Base-by-base conservation (phyloP, 2,113 vertebrate species). In the Peromyscus polionotus region DNA sequence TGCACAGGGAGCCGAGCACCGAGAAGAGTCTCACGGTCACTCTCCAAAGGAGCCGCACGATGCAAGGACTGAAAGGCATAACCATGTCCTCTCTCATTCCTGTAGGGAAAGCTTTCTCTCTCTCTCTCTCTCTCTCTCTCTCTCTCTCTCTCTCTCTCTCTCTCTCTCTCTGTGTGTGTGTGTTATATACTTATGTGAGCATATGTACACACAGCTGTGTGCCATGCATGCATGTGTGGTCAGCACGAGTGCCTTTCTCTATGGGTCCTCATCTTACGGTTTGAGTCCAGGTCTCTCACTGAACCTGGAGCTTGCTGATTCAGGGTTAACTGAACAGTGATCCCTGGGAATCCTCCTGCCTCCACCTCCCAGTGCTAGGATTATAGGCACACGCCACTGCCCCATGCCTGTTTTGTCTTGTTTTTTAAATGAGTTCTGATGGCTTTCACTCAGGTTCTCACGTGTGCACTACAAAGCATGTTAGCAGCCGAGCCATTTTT, bases 1-100 rank as follows among this genome's bases (percentile, higher is more conserved):
- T 45, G 48, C 26, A 5, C 19, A 20, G 76, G 45, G 24, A 68
- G 63, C 17, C 67, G 20, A 68, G 39, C 4, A 19, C 16, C 17
- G 10, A 36, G 76, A 54, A 12, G 51, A 36, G 33, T 67, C 2
- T 9, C 5, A 1, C 0, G 0, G 1, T 20, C 4, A 1, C 19
- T 59, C 84, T 51, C 39, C 0, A 4, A 45, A 16, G 31, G 5
- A 54, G 51, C 51, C 51, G 11, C 51, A 54, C 45, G 45, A 48
- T 6, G 45, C 45, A 6, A 48, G 45, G 45, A 7, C 45, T 48
- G 45, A 48, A 48, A 48, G 45, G 45, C 24, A 26, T 0, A 36
- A 20, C 24, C 80, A 59, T 24, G 54, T 59, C 31, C 20, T 83
- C 39, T 7, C 1, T 54, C 80, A 83, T 10, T 61, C 24, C 9